Evolutionary conservation across 2,797 vertebrate species (phyloP).

Genomic region (Eulemur albifrons): DNA sequence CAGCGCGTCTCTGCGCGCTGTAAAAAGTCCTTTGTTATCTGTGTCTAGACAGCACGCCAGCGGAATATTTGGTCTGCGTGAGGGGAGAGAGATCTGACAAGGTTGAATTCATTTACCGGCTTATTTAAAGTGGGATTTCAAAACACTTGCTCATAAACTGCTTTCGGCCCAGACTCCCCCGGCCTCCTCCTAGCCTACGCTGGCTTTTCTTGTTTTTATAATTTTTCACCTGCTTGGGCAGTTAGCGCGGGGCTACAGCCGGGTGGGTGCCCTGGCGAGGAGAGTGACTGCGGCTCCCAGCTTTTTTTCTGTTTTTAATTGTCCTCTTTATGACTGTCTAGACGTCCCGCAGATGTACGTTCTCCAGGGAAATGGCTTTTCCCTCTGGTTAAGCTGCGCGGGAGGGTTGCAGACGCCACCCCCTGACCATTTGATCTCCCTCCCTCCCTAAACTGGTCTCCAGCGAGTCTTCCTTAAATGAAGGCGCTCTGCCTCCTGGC

Average conservation of each 20-base stretch:
- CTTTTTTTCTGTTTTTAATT: slow-evolving; percentile 80
- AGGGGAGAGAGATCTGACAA: slow-evolving; percentile 83
- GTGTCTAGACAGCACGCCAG: slow-evolving; percentile 88
- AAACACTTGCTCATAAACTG: slow-evolving; percentile 75
- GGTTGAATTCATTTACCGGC: slow-evolving; percentile 84
- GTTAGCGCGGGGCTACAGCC: slow-evolving; percentile 67
- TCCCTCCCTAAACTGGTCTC: slow-evolving; percentile 45
- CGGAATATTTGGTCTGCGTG: slow-evolving; percentile 84
- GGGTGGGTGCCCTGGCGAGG: slow-evolving; percentile 76
- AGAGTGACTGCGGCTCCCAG: slow-evolving; percentile 79
- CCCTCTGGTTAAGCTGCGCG: slow-evolving; percentile 77
- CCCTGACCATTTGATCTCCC: slow-evolving; percentile 58
- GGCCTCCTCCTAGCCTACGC: not conserved
- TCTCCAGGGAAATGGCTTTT: slow-evolving; percentile 80
- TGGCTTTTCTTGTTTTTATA: slow-evolving; percentile 14
- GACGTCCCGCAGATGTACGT: slow-evolving; percentile 86
- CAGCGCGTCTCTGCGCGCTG: slow-evolving; percentile 84
- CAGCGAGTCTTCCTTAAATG: not conserved
- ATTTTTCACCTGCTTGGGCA: not conserved
- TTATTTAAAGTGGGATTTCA: slow-evolving; percentile 82
- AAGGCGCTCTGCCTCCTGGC: not conserved
- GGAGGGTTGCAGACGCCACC: slow-evolving; percentile 40
- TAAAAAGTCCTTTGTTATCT: slow-evolving; percentile 88
- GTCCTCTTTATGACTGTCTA: slow-evolving; percentile 87
- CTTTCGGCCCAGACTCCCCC: not conserved